Evolutionary conservation across 2,113 vertebrate genomes (phyloP), one percentile per base, ranked within the genome.

Genomic region (Ceyx cyanopectus): DNA sequence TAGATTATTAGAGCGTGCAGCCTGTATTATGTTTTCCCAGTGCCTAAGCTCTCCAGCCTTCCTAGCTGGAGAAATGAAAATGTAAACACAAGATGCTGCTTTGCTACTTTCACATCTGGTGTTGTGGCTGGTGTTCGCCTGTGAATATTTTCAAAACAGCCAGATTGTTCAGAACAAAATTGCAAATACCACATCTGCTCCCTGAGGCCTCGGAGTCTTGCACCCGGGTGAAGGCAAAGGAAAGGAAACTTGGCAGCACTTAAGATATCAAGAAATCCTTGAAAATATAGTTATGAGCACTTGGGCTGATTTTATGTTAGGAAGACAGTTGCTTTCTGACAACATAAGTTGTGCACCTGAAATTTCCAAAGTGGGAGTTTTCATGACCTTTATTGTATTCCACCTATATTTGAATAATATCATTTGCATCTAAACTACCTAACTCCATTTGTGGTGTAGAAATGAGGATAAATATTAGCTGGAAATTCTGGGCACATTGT

Each of bases 81-180:
- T 81, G 90, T 93, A 97, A 95, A 95, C 90, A 95, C 94, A 97
- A 96, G 96, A 96, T 96, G 93, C 84, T 96, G 83, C 87, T 93
- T 93, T 95, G 81, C 87, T 96, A 63, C 60, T 89, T 88, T 92
- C 89, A 93, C 93, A 95, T 96, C 94, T 97, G 96, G 89, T 94
- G 92, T 94, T 95, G 89, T 91, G 84, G 85, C 85, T 96, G 93
- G 78, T 92, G 85, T 81, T 95, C 94, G 83, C 72, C 91, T 68
- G 67, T 85, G 92, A 96, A 89, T 93, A 90, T 96, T 96, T 95
- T 94, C 78, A 89, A 94, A 96, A 94, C 89, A 96, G 40, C 34
- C 92, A 95, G 93, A 95, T 89, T 95, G 87, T 93, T 94, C 87
- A 41, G 83, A 95, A 86, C 56, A 84, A 82, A 95, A 94, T 88